Evolutionary conservation across 2,888 invertebrate genomes (phyloP), one percentile per base, ranked within the genome.

Genomic region (Leptodirus hochenwartii): DNA sequence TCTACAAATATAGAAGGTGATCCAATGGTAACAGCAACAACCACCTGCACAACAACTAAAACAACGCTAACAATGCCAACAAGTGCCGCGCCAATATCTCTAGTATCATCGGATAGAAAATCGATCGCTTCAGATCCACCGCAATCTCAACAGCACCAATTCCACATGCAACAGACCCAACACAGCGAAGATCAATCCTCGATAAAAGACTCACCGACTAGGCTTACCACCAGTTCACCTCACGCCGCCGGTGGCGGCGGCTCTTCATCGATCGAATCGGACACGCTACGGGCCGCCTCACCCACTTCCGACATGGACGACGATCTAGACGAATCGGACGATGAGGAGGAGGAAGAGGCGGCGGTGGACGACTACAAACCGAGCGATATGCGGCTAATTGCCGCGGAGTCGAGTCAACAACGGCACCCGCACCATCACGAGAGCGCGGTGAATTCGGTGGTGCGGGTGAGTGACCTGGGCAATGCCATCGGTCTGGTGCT

Each of bases 401-500:
- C 33, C 14, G 41, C 36, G 32, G 42, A 39, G 32, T 42, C 31
- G 15, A 33, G 28, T 16, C 37, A n/a, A 37, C 23, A 37, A 37
- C 29, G 34, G 25, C n/a, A 12, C 8, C 20, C 8, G 20, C 20
- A n/a, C 20, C 8, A 20, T 20, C 20, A 20, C 20, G 20, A 20
- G 8, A 8, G 20, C 20, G n/a, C n/a, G 8, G 20, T 20, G 8
- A n/a, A 8, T 20, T 20, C 59, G 36, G 30, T 13, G 27, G 25
- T 9, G 8, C 27, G 56, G 62, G 36, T 49, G 61, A 53, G 54
- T 60, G 54, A 58, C 61, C 37, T 54, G 59, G 38, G 40, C 61
- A 46, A 46, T 66, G 47, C 57, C 50, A 57, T 58, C 46, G 67
- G n/a, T n/a, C n/a, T n/a, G n/a, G n/a, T n/a, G n/a, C n/a, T n/a